These are phyloP conservation scores for Phyllotreta striolata DNA, from an alignment of 2,888 invertebrate genomes.

Conservation along the genomic window DNA sequence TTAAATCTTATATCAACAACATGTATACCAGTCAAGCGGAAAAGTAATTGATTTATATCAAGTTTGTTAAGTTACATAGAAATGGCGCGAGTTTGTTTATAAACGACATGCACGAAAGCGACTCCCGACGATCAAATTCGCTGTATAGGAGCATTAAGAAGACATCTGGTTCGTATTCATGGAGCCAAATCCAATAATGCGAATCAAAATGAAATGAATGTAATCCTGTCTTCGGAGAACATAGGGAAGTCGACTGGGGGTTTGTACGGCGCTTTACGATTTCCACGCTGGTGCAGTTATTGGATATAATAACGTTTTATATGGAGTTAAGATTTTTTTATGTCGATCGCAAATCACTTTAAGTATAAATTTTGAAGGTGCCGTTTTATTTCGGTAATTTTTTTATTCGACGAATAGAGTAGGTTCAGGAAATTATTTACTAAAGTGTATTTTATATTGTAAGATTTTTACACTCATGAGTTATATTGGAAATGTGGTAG, in stretches of 20 bases:
- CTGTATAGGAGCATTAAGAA: slow-evolving; percentile 37
- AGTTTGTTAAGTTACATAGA: slow-evolving; percentile 27
- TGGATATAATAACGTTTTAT: slow-evolving; percentile 28
- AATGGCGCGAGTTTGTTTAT: slow-evolving; percentile 17
- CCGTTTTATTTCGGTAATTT: too few relatives aligned
- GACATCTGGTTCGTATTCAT: slow-evolving; percentile 47
- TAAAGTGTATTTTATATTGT: too few relatives aligned
- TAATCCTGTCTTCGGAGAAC: slow-evolving; percentile 40
- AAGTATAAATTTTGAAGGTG: background rate
- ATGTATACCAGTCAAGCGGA: slow-evolving; percentile 19
- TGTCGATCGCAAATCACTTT: slow-evolving; percentile 26
- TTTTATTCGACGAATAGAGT: too few relatives aligned
- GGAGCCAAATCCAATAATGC: slow-evolving; percentile 47
- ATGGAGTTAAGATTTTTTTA: slow-evolving; percentile 21
- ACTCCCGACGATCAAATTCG: slow-evolving; percentile 25
- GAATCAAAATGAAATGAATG: slow-evolving; percentile 45
- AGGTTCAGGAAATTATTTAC: too few relatives aligned
- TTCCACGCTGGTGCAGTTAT: slow-evolving; percentile 29
- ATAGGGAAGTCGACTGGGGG: slow-evolving; percentile 19
- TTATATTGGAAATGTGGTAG: too few relatives aligned
- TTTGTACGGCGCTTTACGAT: slow-evolving; percentile 28
- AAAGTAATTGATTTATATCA: slow-evolving; percentile 34
- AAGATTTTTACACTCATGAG: too few relatives aligned
- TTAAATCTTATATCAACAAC: slow-evolving; percentile 16
- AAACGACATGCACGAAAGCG: slow-evolving; percentile 31